A percentile compares a stretch with the other conserved stretches of the same genome.
These are phyloP conservation scores for Microtus richardsoni DNA, from an alignment of 2,113 vertebrate genomes.

Conservation along the genomic window DNA sequence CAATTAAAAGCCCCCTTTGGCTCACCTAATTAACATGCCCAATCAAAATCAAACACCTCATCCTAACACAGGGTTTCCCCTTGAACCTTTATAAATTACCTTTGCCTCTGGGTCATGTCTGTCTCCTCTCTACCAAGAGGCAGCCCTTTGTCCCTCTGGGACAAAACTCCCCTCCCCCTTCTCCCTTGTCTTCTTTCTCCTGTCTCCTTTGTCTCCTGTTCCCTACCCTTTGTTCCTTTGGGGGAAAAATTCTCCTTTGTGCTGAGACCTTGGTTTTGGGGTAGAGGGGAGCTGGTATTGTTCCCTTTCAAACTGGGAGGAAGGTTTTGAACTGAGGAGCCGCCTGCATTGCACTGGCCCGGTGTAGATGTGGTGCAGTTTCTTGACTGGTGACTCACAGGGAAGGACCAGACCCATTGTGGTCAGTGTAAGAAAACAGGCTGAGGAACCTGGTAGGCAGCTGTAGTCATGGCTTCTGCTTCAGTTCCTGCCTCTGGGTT, in stretches of 20 bases:
- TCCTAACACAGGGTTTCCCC: background rate
- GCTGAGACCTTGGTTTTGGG: background rate
- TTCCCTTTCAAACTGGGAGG: background rate
- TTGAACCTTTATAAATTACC: background rate
- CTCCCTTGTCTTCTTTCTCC: background rate
- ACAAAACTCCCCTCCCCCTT: background rate
- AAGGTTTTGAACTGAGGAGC: background rate
- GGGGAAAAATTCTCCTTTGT: background rate
- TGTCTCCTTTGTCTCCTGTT: background rate
- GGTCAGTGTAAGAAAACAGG: background rate
- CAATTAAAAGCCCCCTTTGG: background rate
- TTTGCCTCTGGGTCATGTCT: background rate
- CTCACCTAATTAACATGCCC: background rate
- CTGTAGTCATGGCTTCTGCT: background rate
- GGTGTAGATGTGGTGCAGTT: background rate
- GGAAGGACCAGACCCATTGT: background rate
- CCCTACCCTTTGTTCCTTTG: background rate
- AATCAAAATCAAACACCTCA: background rate
- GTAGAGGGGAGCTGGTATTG: no score
- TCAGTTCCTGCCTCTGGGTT: background rate
- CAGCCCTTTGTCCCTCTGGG: background rate
- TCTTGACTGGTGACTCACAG: background rate
- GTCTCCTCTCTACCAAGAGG: background rate
- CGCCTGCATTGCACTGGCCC: background rate
- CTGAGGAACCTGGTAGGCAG: background rate